Base-by-base conservation (phyloP, 2,888 invertebrate genomes). In the Falcaria lacertinaria region DNA sequence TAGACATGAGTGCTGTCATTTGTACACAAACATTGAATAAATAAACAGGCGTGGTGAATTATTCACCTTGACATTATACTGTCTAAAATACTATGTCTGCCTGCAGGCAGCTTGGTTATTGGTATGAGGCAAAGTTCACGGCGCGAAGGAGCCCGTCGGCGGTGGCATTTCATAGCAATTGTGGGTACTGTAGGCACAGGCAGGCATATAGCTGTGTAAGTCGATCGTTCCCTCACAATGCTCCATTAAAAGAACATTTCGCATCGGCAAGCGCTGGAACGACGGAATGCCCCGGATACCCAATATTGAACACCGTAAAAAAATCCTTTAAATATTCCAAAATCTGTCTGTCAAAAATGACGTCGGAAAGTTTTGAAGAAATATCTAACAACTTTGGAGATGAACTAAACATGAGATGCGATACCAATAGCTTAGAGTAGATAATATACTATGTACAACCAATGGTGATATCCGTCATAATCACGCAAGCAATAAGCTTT, bases 241-340 rank as follows among this genome's bases (percentile, higher is more conserved):
- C 44, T 47, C 50, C 50, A 63, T 69, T 65, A 68, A 69, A 62
- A 48, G 38, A 49, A 47, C 52, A 57, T 68, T 67, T 64, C 45
- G 47, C 49, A 42, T 36, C 48, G 49, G 48, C 45, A 48, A 37
- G 45, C 48, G 47, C 50, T 43, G 47, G 49, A 50, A 50, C 43
- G 45, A 45, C 19, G 15, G 39, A 22, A 34, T 58, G 42, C 22
- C 25, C 15, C 37, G 15, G 15, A 36, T 45, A 43, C 42, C 37
- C 42, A 39, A 40, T 42, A 19, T 19, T 19, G 6, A 19, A 19
- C 19, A 19, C 6, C 19, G n/a, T n/a, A n/a, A n/a, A n/a, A n/a
- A n/a, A n/a, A n/a, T n/a, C n/a, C n/a, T n/a, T n/a, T n/a, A n/a
- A n/a, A n/a, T n/a, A n/a, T n/a, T n/a, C n/a, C n/a, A n/a, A n/a